Conservation (phyloP, 2,113 vertebrate species). For the Rhipidura dahli region DNA sequence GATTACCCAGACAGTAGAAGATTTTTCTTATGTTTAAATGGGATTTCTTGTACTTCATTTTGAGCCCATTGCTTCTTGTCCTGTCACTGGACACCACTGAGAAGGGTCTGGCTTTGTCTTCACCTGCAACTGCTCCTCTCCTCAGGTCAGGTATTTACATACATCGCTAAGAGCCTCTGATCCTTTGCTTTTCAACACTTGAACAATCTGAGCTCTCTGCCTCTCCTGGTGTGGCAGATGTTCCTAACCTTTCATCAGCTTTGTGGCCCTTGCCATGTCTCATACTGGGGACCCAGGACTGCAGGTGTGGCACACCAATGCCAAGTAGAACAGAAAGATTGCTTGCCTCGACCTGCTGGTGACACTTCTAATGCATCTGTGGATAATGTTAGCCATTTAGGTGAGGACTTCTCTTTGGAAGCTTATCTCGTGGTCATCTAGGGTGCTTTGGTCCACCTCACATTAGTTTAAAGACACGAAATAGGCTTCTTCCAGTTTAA, state of each 20-base stretch:
- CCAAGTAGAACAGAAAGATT: not conserved
- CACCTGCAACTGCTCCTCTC: not conserved
- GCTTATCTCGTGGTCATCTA: not conserved
- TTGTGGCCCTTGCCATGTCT: not conserved
- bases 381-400: not conserved
- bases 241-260: not conserved
- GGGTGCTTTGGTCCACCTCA: not conserved
- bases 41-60: not conserved
- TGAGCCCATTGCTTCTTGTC: not conserved
- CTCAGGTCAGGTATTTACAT: not conserved
- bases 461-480: not conserved
- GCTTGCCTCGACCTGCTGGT: not conserved
- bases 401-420: not conserved
- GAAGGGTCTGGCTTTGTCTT: not conserved
- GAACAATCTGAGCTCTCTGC: not conserved
- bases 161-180: not conserved
- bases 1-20: not conserved
- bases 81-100: not conserved
- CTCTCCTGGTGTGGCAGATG: not conserved
- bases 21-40: not conserved
- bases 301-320: not conserved
- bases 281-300: not conserved
- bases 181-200: not conserved
- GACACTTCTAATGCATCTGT: not conserved
- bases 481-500: not conserved